Percentiles rank a stretch among this genome's conserved stretches.
Evolutionary conservation across 1,140 invertebrate genomes (phyloP).

Genomic region (Lerema accius): DNA sequence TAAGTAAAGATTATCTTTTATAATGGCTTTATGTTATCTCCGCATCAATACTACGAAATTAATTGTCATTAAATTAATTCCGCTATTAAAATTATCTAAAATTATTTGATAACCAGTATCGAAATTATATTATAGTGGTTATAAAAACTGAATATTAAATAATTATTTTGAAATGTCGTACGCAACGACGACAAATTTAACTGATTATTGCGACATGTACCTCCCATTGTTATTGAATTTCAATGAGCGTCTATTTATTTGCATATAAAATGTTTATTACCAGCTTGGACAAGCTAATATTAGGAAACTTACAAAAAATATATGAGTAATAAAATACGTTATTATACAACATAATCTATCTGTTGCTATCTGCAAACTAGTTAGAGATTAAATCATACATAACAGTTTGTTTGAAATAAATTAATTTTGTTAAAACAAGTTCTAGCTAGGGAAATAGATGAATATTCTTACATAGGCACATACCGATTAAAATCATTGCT

Average conservation of each 20-base stretch:
- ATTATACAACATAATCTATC: neutral
- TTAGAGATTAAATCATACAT: too few relatives aligned
- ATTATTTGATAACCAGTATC: neutral
- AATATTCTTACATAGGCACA: too few relatives aligned
- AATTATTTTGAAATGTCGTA: neutral
- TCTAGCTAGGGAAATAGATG: too few relatives aligned
- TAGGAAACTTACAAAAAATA: too few relatives aligned
- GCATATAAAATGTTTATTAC: neutral
- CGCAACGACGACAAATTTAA: neutral
- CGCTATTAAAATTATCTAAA: neutral
- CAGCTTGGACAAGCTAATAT: neutral
- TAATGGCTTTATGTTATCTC: constrained; percentile 38
- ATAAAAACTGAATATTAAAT: neutral
- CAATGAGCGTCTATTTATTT: neutral
- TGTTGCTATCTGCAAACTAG: neutral
- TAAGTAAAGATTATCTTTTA: constrained; percentile 31
- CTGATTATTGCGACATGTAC: neutral
- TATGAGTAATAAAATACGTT: neutral
- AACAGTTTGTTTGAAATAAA: too few relatives aligned
- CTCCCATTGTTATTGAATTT: neutral
- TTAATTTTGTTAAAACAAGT: too few relatives aligned
- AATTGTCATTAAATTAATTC: constrained; percentile 22
- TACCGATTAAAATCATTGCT: too few relatives aligned
- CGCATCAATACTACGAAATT: constrained; percentile 27
- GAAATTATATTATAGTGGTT: neutral